phyloP scores from a whole-genome alignment of 2,113 vertebrate species.

The Ptyas mucosa region DNA sequence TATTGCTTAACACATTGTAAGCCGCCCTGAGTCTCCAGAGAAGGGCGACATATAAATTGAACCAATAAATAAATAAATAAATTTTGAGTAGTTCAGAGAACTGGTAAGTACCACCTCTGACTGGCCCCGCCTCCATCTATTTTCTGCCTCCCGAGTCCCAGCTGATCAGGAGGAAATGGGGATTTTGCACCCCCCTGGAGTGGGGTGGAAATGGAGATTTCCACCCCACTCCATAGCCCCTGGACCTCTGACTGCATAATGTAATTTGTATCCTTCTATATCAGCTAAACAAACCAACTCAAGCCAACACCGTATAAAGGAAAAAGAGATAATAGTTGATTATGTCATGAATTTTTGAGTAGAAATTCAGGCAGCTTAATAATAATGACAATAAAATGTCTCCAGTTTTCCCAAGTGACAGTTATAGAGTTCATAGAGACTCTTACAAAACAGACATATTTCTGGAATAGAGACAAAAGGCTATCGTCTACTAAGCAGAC shows the following conservation, averaged over 20 bases:
- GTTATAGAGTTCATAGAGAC: conserved; percentile 1
- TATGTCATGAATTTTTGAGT: conserved; percentile 7
- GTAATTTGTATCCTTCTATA: conserved; percentile 11
- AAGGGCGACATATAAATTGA: no score
- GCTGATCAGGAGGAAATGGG: no score
- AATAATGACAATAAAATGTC: not conserved
- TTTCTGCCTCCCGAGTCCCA: no score
- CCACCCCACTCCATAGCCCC: no score
- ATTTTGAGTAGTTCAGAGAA: no score
- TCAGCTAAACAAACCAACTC: conserved; percentile 25
- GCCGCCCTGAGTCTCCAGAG: no score
- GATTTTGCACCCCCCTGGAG: no score
- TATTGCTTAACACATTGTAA: no score
- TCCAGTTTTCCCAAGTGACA: not conserved
- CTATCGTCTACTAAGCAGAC: not conserved
- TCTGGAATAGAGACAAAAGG: not conserved
- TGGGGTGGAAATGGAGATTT: no score
- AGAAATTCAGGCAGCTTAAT: conserved; percentile 1
- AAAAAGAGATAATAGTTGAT: conserved; percentile 2
- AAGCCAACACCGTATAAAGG: conserved; percentile 2
- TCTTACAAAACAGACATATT: conserved; percentile 21
- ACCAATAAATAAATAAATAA: no score
- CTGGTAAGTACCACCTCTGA: no score
- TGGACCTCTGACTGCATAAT: conserved; percentile 1
- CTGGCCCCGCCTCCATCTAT: no score